These are phyloP conservation scores for Melanotaenia trifasciata DNA, from an alignment of 2,797 vertebrate species.

Conservation along the genomic window DNA sequence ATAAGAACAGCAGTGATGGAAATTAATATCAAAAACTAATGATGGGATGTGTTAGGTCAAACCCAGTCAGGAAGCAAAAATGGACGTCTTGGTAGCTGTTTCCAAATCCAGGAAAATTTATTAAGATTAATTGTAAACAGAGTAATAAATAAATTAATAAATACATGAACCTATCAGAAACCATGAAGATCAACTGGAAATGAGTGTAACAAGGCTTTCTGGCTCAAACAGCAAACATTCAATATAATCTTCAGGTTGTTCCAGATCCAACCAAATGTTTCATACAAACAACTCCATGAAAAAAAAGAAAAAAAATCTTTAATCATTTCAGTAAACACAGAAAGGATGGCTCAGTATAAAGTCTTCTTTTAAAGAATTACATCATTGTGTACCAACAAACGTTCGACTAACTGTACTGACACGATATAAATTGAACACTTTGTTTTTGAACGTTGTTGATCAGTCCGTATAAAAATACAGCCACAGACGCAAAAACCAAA, in stretches of 20 bases:
- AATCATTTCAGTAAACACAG: constrained; percentile 40
- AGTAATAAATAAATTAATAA: background rate
- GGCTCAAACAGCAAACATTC: constrained; percentile 26
- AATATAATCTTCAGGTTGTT: constrained; percentile 15
- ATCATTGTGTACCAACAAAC: constrained; percentile 73
- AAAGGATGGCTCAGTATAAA: constrained; percentile 60
- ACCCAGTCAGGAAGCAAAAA: background rate
- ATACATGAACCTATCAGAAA: background rate
- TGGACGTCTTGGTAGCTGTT: no score
- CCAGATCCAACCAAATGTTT: constrained; percentile 3
- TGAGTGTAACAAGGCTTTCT: background rate
- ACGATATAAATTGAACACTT: constrained; percentile 27
- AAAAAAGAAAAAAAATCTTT: constrained; percentile 26
- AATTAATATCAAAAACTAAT: background rate
- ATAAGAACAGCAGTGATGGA: background rate
- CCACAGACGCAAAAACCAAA: constrained; percentile 25
- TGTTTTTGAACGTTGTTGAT: constrained; percentile 44
- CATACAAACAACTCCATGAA: constrained; percentile 25
- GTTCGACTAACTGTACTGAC: constrained; percentile 45
- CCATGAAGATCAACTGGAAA: constrained; percentile 4
- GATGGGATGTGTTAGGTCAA: background rate
- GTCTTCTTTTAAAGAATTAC: constrained; percentile 61
- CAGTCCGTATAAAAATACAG: constrained; percentile 60
- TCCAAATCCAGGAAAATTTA: background rate
- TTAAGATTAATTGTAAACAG: background rate